Evolutionary conservation across 2,888 invertebrate genomes (phyloP), one percentile per base, ranked within the genome.

Genomic region (Panorpa germanica): DNA sequence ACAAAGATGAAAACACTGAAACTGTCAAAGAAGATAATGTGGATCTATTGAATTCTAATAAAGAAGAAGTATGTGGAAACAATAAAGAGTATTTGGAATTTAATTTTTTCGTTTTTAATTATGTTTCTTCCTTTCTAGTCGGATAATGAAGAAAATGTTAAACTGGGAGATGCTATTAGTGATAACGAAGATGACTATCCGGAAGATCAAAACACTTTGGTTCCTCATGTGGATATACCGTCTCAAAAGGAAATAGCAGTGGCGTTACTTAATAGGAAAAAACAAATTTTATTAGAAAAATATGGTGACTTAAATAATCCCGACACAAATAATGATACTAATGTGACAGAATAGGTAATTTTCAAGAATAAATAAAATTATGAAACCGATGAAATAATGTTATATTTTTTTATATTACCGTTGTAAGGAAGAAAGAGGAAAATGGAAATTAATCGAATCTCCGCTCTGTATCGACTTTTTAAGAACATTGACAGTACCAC

Each of bases 171-270:
- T 25, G 24, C 12, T 12, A 16, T 12, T 27, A 8, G 9, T 19
- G 8, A 7, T 26, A 9, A 17, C 25, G 2, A 34, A 10, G 28
- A 7, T 17, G 13, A 27, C 4, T 22, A n/a, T n/a, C n/a, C n/a
- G n/a, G n/a, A n/a, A n/a, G n/a, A n/a, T n/a, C n/a, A n/a, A n/a
- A n/a, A n/a, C n/a, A n/a, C n/a, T n/a, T n/a, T n/a, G n/a, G n/a
- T n/a, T n/a, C n/a, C 80, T 12, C 88, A 90, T 50, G 90, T 90
- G 25, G 76, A 86, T 5, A 88, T 96, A 18, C 95, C 95, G 0
- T 78, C 85, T 9, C 93, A 95, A 52, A 76, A 80, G 52, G 90
- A 95, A 50, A 77, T 96, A 37, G 91, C 93, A 48, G 81, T 82
- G 44, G 93, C 93, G 1, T 58, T 98, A 32, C 59, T 98, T 1